Evolutionary conservation across 2,888 invertebrate species (phyloP).

Genomic region (Patella depressa): DNA sequence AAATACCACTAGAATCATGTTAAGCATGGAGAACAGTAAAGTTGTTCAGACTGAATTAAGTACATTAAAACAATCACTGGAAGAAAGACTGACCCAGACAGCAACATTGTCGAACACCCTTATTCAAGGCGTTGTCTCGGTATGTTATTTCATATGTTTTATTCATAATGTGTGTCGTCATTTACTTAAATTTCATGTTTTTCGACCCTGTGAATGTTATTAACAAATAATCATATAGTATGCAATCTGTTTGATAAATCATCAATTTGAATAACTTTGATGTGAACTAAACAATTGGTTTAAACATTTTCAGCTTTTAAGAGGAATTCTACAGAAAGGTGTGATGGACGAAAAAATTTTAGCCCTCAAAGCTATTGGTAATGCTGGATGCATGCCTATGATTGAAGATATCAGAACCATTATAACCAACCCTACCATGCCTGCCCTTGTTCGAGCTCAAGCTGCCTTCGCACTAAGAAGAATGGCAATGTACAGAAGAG

Average conservation of each 20-base stretch:
- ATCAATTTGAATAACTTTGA: too few species aligned
- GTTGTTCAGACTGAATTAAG: conserved; percentile 34
- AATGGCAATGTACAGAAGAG: conserved; percentile 32
- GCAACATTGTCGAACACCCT: conserved; percentile 28
- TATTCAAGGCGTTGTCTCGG: conserved; percentile 44
- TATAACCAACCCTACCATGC: conserved; percentile 43
- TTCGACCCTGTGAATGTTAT: too few species aligned
- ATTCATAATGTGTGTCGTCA: too few species aligned
- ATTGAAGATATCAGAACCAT: conserved; percentile 43
- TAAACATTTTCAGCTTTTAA: conserved; percentile 15
- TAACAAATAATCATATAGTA: neutral
- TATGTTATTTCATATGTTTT: conserved; percentile 13
- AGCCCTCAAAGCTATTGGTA: conserved; percentile 65
- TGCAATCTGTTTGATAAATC: too few species aligned
- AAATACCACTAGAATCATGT: conserved; percentile 36
- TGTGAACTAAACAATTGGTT: too few species aligned
- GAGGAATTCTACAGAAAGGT: conserved; percentile 25
- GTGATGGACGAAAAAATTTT: conserved; percentile 46
- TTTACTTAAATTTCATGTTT: too few species aligned
- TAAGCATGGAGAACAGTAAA: conserved; percentile 17
- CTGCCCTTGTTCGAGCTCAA: conserved; percentile 50
- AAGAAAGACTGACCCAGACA: conserved; percentile 28
- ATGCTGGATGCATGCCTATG: conserved; percentile 63
- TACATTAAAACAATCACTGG: conserved; percentile 28
- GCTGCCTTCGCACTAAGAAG: conserved; percentile 66